Conservation (phyloP, 2,797 vertebrate genomes). For the Psittacula derbiana region DNA sequence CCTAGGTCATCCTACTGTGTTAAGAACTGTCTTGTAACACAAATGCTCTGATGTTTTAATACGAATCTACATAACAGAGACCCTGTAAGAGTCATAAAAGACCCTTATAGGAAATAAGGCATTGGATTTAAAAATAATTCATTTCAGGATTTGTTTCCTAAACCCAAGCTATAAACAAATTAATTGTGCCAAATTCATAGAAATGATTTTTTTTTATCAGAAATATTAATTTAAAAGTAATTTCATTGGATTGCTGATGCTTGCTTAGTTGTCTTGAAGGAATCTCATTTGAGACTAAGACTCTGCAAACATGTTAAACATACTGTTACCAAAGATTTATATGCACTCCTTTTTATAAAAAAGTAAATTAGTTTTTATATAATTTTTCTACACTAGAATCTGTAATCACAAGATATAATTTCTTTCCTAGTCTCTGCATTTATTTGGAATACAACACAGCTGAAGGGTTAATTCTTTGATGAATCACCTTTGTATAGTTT, state of each 20-base stretch:
- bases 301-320: not conserved
- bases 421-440: not conserved
- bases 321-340: not conserved
- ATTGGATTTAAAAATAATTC: not conserved
- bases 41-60: not conserved
- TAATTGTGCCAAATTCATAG: not conserved
- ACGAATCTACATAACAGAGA: not conserved
- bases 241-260: not conserved
- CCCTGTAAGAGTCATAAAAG: not conserved
- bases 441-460: not conserved
- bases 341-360: not conserved
- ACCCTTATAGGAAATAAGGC: not conserved
- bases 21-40: not conserved
- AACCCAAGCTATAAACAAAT: not conserved
- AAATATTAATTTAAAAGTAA: slow-evolving; percentile 38
- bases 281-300: slow-evolving; percentile 2
- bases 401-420: not conserved
- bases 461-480: slow-evolving; percentile 5
- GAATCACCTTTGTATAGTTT: not conserved
- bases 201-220: slow-evolving; percentile 5
- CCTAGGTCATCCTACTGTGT: not conserved
- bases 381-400: slow-evolving; percentile 1
- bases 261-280: slow-evolving; percentile 19
- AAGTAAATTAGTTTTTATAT: not conserved
- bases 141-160: not conserved